These are phyloP conservation scores for Tragelaphus strepsiceros DNA, from an alignment of 2,113 vertebrate genomes.

Conservation along the genomic window DNA sequence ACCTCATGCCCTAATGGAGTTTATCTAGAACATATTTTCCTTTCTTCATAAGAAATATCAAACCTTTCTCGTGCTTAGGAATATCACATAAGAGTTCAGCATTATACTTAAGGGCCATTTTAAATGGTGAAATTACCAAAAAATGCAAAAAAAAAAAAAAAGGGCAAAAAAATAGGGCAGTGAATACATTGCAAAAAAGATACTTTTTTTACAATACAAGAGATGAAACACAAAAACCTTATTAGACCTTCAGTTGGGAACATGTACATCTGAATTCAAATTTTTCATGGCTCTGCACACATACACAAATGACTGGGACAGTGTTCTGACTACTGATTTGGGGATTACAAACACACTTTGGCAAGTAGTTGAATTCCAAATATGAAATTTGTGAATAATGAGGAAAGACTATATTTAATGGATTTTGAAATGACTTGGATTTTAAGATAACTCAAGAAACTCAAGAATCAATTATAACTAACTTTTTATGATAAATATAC, in stretches of 20 bases:
- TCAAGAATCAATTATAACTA: background rate
- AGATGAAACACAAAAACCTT: background rate
- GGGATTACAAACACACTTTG: background rate
- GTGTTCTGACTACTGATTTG: background rate
- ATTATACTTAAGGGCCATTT: background rate
- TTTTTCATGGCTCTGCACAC: background rate
- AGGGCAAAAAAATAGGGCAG: background rate
- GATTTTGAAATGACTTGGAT: background rate
- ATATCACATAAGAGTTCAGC: background rate
- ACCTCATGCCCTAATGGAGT: background rate
- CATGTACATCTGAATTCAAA: background rate
- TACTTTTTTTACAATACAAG: background rate
- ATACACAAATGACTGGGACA: background rate
- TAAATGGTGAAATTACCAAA: background rate
- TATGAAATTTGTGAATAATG: background rate
- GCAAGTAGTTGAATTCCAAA: background rate
- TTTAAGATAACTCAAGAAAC: background rate
- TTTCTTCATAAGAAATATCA: background rate
- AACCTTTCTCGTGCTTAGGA: background rate
- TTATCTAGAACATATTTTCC: background rate
- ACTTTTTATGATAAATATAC: background rate
- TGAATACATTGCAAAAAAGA: background rate
- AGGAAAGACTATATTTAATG: background rate
- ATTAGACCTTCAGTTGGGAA: background rate
- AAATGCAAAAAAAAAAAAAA: background rate